These are phyloP conservation scores for Steinernema carpocapsae DNA, from an alignment of 2,888 invertebrate species.

Conservation along the genomic window DNA sequence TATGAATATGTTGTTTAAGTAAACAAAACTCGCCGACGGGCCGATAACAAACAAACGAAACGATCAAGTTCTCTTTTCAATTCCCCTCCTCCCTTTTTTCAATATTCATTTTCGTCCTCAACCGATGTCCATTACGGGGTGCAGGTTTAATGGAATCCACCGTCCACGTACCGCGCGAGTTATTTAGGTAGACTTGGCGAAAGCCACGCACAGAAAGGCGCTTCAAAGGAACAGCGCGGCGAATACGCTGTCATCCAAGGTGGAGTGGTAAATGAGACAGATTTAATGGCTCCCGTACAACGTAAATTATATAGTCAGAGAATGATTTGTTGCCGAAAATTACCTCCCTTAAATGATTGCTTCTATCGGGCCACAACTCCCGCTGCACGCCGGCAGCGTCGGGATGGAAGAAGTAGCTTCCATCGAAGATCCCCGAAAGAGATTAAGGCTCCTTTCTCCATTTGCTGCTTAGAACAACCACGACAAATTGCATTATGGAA, in stretches of 20 bases:
- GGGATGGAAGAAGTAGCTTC: conserved; percentile 29
- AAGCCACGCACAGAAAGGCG: not conserved
- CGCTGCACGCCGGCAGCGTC: not conserved
- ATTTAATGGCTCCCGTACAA: conserved; percentile 26
- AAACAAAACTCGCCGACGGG: conserved; percentile 33
- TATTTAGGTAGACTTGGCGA: conserved; percentile 2
- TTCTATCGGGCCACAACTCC: conserved; percentile 26
- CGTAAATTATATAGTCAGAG: conserved; percentile 25
- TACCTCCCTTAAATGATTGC: conserved; percentile 33
- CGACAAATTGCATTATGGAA: conserved; percentile 13
- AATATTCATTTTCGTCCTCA: conserved; percentile 32
- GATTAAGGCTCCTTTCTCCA: conserved; percentile 21
- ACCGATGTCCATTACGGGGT: conserved; percentile 34
- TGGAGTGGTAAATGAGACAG: not conserved
- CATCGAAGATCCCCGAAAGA: conserved; percentile 27
- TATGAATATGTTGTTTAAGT: conserved; percentile 35
- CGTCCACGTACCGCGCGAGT: not conserved
- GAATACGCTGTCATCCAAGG: no score
- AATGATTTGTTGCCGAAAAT: conserved; percentile 31
- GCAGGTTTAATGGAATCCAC: conserved; percentile 21
- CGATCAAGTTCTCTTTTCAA: conserved; percentile 31
- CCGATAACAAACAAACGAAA: conserved; percentile 34
- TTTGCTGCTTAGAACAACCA: not conserved
- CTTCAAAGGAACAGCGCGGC: no score
- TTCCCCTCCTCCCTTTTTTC: conserved; percentile 26